Evolutionary conservation across 2,797 vertebrate genomes (phyloP).

Genomic region (Spinus olivaceus): DNA sequence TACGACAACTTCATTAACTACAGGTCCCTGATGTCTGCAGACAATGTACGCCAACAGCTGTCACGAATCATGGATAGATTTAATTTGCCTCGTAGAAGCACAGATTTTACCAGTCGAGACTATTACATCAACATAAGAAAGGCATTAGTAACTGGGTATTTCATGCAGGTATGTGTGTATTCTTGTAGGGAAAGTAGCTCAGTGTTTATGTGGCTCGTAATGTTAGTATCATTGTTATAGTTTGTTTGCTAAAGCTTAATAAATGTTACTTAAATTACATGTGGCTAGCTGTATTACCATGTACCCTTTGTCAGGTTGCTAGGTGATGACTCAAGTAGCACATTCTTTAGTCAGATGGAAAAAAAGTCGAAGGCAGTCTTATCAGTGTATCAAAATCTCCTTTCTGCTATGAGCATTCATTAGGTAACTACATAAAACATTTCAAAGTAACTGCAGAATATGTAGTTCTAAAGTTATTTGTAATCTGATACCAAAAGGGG

Average conservation of each 20-base stretch:
- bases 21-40: conserved; percentile 98
- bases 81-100: conserved; percentile 93
- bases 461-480: neutral
- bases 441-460: neutral
- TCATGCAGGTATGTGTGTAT: conserved; percentile 88
- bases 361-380: neutral
- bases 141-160: conserved; percentile 95
- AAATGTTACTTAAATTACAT: neutral
- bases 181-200: neutral
- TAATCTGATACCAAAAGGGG: neutral
- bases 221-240: neutral
- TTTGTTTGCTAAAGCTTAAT: neutral
- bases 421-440: neutral
- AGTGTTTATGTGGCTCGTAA: neutral
- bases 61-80: conserved; percentile 99
- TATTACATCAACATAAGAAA: conserved; percentile 97
- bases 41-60: conserved; percentile 98
- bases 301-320: neutral
- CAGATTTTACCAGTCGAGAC: conserved; percentile 93
- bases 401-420: neutral
- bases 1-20: conserved; percentile 99
- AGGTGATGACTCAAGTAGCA: neutral
- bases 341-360: neutral
- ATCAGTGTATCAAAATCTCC: neutral
- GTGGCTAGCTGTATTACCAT: neutral